Base-by-base conservation (phyloP, 2,888 invertebrate genomes). In the Sphaeridia pumilis region DNA sequence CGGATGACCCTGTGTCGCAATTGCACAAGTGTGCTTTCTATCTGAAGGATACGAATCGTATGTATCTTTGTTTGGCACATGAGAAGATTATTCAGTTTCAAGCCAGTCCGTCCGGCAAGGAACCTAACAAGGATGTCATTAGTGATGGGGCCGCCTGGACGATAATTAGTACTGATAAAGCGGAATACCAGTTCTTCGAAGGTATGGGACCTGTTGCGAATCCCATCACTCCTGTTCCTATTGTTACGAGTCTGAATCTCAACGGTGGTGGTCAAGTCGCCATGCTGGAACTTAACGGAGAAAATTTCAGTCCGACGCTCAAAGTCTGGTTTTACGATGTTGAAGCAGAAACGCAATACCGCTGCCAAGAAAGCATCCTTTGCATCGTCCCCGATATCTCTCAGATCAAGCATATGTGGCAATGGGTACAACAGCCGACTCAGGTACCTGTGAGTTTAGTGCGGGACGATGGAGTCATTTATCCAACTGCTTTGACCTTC, bases 71-170 rank as follows among this genome's bases (percentile, higher is more conserved):
- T 67, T 70, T 78, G 22, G 73, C 74, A 38, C 76, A 77, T 66
- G 78, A 78, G 64, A 72, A 75, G 60, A 78, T 78, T 49, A 76
- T 78, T 51, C 77, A 77, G 66, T 76, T 75, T 66, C 74, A 76
- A 70, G 76, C 75, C 56, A 55, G 72, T 22, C 71, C 72, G 5
- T 72, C 73, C 66, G 71, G 74, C 7, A 74, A 74, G 59, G 75
- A 75, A 55, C 67, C 70, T 1, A 71, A 70, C 61, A 73, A 73
- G 59, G 76, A 77, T 63, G 74, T 74, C 69, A 77, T 78, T 52
- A 78, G 75, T 63, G 78, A 78, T 65, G 77, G 77, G 20, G 77
- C 78, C 10, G 74, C 76, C 2, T 78, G 78, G 78, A 78, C 78
- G 24, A 78, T 78, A 61, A 78, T 78, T 56, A 75, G 75, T 56